Evolutionary conservation across 2,888 invertebrate genomes (phyloP), one percentile per base, ranked within the genome.

Genomic region (Tyria jacobaeae): DNA sequence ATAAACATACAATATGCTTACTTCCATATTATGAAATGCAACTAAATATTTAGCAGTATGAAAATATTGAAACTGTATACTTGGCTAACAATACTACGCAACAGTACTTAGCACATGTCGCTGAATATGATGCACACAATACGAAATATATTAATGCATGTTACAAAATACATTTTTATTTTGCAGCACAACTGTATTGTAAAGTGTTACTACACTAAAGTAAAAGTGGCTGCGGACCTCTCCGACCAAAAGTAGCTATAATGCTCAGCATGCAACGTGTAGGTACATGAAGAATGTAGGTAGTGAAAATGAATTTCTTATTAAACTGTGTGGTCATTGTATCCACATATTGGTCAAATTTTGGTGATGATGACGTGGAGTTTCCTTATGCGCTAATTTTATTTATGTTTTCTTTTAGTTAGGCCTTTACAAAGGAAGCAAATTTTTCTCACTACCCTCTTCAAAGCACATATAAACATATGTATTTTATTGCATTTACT

Each of bases 221-320:
- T 69, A 75, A 79, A 79, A 76, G 77, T 71, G 53, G 61, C 52
- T 58, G 37, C n/a, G 60, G 55, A 39, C 62, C 48, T 60, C 44
- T 39, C 14, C 14, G 56, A 51, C 62, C 57, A 63, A 55, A 66
- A 54, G 21, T 63, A 41, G 57, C n/a, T n/a, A n/a, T 50, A 62
- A 55, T 71, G 57, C 24, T 39, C 10, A 44, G 56, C 41, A 61
- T 55, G 64, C 66, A 61, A 51, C 44, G 25, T 10, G 21, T 54
- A 31, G 21, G 21, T 54, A 47, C 41, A 44, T 17, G 2, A 47
- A 55, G 51, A 48, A 55, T 14, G 66, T 68, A 53, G 59, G 61
- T 49, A 48, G 47, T 47, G 54, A 59, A 61, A 59, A 64, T 58
- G n/a, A n/a, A n/a, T n/a, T n/a, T n/a, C n/a, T n/a, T n/a, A n/a